Conservation (phyloP, 2,113 vertebrate genomes). For the Aspidoscelis tigris region DNA sequence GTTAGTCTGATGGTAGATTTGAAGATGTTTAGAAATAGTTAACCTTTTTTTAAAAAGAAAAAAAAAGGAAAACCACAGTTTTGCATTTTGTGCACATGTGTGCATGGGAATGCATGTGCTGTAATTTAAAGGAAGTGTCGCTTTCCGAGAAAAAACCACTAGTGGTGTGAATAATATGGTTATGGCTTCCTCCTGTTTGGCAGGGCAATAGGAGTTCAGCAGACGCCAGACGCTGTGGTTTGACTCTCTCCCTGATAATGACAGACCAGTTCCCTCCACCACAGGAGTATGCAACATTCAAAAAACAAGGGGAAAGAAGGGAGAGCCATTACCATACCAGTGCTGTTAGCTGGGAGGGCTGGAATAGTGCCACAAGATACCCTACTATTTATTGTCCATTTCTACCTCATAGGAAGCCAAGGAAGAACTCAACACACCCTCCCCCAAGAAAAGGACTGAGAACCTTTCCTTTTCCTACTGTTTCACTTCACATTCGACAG, state of each 20-base stretch:
- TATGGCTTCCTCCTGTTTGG: slow-evolving; percentile 70
- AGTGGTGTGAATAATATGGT: slow-evolving; percentile 67
- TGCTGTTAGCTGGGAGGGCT: slow-evolving; percentile 73
- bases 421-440: slow-evolving; percentile 69
- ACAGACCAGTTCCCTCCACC: slow-evolving; percentile 72
- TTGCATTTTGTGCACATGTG: slow-evolving; percentile 1
- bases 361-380: slow-evolving; percentile 79
- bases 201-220: slow-evolving; percentile 59
- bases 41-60: slow-evolving; percentile 14
- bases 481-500: slow-evolving; percentile 78
- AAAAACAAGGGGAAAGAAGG: slow-evolving; percentile 77
- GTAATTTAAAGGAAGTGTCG: slow-evolving; percentile 70
- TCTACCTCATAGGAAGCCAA: slow-evolving; percentile 78
- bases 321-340: slow-evolving; percentile 80
- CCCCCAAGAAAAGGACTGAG: slow-evolving; percentile 59
- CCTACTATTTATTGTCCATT: slow-evolving; percentile 82
- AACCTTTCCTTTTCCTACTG: slow-evolving; percentile 67
- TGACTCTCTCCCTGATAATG: slow-evolving; percentile 87
- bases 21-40: slow-evolving; percentile 30
- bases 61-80: slow-evolving; percentile 7
- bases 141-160: slow-evolving; percentile 72
- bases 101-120: slow-evolving; percentile 32
- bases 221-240: slow-evolving; percentile 80
- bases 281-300: slow-evolving; percentile 77
- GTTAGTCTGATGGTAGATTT: slow-evolving; percentile 49